phyloP scores from a whole-genome alignment of 2,113 vertebrate species.

The Aix galericulata region DNA sequence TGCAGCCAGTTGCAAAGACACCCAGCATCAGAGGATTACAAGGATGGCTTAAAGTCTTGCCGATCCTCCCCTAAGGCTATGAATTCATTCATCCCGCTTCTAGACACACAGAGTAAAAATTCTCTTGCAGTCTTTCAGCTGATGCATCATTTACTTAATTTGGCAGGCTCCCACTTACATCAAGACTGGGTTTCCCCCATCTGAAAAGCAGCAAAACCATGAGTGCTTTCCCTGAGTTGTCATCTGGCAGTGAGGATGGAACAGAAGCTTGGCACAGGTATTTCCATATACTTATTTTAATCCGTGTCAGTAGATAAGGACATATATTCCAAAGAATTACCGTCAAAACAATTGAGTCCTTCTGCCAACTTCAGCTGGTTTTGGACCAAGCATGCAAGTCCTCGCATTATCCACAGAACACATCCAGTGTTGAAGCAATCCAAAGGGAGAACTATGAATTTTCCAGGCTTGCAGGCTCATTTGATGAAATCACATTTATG shows the following conservation, averaged over 20 bases:
- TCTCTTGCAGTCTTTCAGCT: background rate
- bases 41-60: background rate
- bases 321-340: background rate
- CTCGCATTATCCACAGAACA: background rate
- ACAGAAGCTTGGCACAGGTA: background rate
- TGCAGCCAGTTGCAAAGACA: background rate
- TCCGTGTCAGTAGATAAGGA: background rate
- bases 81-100: background rate
- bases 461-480: background rate
- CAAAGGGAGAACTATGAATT: background rate
- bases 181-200: background rate
- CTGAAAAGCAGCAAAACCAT: background rate
- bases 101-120: background rate
- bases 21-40: background rate
- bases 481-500: background rate
- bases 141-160: background rate
- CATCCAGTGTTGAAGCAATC: background rate
- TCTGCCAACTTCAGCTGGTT: background rate
- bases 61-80: background rate
- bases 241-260: background rate
- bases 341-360: background rate
- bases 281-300: background rate
- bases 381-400: background rate
- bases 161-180: background rate
- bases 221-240: background rate